These are phyloP conservation scores for Junonia oenone DNA, from an alignment of 2,888 invertebrate species.

Conservation along the genomic window DNA sequence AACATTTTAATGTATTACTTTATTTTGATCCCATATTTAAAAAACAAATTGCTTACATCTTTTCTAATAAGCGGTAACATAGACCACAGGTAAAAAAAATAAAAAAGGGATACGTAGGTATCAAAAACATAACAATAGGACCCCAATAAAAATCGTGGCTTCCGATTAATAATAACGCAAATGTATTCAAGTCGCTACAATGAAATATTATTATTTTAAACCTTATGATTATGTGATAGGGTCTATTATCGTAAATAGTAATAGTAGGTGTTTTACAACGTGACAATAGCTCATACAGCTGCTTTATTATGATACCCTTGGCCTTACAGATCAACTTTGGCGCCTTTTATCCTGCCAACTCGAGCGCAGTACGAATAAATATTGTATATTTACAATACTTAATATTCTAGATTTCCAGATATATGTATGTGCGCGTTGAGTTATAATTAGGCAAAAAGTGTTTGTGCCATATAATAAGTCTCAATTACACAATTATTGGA, in stretches of 20 bases:
- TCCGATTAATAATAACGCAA: slow-evolving; percentile 50
- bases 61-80: too few relatives aligned
- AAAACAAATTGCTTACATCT: too few relatives aligned
- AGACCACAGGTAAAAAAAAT: slow-evolving; percentile 10
- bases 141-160: slow-evolving; percentile 48
- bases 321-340: slow-evolving; percentile 35
- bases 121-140: slow-evolving; percentile 31
- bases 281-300: slow-evolving; percentile 56
- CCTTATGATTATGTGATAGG: slow-evolving; percentile 28
- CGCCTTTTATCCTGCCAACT: slow-evolving; percentile 30
- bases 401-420: neutral
- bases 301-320: slow-evolving; percentile 39
- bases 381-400: slow-evolving; percentile 11
- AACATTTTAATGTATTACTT: too few relatives aligned
- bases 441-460: neutral
- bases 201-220: slow-evolving; percentile 22
- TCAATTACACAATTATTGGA: too few relatives aligned
- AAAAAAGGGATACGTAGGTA: slow-evolving; percentile 30
- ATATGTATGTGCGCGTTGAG: neutral
- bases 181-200: slow-evolving; percentile 30
- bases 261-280: slow-evolving; percentile 35
- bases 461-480: neutral
- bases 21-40: too few relatives aligned
- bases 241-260: slow-evolving; percentile 33
- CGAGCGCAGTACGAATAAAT: slow-evolving; percentile 25